Evolutionary conservation across 2,113 vertebrate genomes (phyloP).

Genomic region (Leptobrachium ailaonicum): DNA sequence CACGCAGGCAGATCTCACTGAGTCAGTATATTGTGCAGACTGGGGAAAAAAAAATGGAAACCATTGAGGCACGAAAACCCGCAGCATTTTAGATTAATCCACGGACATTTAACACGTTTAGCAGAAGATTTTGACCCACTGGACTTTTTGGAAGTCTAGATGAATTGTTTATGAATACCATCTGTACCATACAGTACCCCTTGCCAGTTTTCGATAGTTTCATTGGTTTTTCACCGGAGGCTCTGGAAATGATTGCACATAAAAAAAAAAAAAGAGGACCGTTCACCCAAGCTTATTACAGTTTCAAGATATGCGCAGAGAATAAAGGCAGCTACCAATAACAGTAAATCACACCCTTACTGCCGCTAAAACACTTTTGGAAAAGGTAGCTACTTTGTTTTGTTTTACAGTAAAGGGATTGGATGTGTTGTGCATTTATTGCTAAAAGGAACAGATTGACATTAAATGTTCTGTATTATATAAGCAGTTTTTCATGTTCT

Average conservation of each 20-base stretch:
- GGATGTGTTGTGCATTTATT: not conserved
- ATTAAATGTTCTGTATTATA: not conserved
- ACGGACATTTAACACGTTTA: conserved; percentile 37
- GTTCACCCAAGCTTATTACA: conserved; percentile 49
- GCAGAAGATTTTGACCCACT: conserved; percentile 38
- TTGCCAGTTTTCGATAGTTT: conserved; percentile 50
- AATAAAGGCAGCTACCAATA: conserved; percentile 51
- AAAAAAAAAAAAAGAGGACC: conserved; percentile 26
- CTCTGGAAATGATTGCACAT: conserved; percentile 47
- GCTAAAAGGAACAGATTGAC: not conserved
- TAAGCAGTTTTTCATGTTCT: not conserved
- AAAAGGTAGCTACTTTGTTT: not conserved
- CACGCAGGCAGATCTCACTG: conserved; percentile 34
- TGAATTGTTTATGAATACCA: conserved; percentile 34
- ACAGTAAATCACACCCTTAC: not conserved
- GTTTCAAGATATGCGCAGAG: conserved; percentile 44
- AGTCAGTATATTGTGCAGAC: conserved; percentile 40
- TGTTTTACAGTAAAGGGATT: not conserved
- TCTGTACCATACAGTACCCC: conserved; percentile 11
- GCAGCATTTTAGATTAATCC: conserved; percentile 36
- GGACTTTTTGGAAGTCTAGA: conserved; percentile 36
- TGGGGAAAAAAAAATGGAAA: conserved; percentile 36
- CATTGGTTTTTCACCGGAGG: conserved; percentile 49
- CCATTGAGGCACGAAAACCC: conserved; percentile 28
- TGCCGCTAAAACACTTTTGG: conserved; percentile 11